These are phyloP conservation scores for Hippopotamyrus pictus DNA, from an alignment of 2,797 vertebrate species.

Conservation along the genomic window DNA sequence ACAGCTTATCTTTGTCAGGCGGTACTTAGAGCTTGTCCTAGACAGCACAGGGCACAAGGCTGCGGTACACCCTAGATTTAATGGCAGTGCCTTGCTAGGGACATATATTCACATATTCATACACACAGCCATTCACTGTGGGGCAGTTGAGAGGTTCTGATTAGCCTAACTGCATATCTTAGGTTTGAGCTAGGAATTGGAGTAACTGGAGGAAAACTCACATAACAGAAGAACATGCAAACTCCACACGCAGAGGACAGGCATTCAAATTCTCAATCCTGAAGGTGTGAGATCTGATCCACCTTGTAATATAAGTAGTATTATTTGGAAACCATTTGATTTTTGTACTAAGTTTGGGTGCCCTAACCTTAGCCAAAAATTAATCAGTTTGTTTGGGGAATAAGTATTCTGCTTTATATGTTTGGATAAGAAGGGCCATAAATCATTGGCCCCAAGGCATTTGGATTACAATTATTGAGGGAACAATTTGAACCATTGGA, in stretches of 20 bases:
- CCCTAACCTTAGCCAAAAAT: background rate
- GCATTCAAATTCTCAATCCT: background rate
- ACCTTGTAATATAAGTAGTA: background rate
- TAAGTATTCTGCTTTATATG: background rate
- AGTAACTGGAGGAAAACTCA: background rate
- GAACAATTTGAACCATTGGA: background rate
- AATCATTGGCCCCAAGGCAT: background rate
- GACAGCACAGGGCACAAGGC: background rate
- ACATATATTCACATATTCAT: background rate
- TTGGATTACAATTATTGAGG: background rate
- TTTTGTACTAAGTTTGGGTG: background rate
- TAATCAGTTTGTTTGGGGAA: background rate
- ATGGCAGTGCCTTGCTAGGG: background rate
- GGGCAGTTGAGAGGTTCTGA: background rate
- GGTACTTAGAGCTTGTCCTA: background rate
- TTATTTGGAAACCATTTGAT: background rate
- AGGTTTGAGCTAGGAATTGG: background rate
- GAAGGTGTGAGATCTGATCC: background rate
- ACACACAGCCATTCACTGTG: background rate
- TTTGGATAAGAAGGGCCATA: background rate
- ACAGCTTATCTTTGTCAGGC: background rate
- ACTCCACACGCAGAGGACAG: background rate
- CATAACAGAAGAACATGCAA: background rate
- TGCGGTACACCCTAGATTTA: background rate
- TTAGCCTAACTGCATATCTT: background rate